A percentile compares a stretch with the other conserved stretches of the same genome.
Evolutionary conservation across 1,140 invertebrate species (phyloP).

Genomic region (Drosophila albomicans): DNA sequence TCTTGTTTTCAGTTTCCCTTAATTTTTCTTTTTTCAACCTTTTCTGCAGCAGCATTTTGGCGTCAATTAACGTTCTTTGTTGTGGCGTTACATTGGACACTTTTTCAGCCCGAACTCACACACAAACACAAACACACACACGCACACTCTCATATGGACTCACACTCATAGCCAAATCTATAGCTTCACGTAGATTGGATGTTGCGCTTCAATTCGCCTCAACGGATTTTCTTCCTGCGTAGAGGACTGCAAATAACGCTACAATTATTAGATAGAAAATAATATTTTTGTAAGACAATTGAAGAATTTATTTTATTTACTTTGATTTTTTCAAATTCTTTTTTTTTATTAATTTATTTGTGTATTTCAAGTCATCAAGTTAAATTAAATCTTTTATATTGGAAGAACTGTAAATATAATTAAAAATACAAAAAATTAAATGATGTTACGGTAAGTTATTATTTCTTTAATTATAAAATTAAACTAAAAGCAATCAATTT

Average conservation of each 20-base stretch:
- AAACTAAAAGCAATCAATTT: no score
- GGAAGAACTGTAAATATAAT: no score
- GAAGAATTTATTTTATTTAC: no score
- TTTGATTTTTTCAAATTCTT: not conserved
- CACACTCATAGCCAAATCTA: conserved; percentile 55
- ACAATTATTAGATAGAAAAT: not conserved
- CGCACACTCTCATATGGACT: not conserved
- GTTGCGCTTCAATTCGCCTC: conserved; percentile 74
- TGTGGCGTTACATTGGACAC: conserved; percentile 84
- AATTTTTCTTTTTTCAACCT: conserved; percentile 38
- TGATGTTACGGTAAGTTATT: no score
- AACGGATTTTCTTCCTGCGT: conserved; percentile 17
- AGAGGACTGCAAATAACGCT: conserved; percentile 30
- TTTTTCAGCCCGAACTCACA: conserved; percentile 58
- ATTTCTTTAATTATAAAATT: no score
- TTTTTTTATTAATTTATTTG: not conserved
- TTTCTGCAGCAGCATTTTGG: conserved; percentile 71
- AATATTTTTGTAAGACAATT: not conserved
- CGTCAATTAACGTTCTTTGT: conserved; percentile 84
- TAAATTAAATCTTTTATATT: no score
- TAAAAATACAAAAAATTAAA: no score
- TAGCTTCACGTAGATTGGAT: conserved; percentile 70
- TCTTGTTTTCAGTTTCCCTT: conserved; percentile 36
- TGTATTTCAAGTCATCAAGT: no score
- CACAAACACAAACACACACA: conserved; percentile 9